phyloP scores from a whole-genome alignment of 1,140 invertebrate genomes.

The Drosophila athabasca region DNA sequence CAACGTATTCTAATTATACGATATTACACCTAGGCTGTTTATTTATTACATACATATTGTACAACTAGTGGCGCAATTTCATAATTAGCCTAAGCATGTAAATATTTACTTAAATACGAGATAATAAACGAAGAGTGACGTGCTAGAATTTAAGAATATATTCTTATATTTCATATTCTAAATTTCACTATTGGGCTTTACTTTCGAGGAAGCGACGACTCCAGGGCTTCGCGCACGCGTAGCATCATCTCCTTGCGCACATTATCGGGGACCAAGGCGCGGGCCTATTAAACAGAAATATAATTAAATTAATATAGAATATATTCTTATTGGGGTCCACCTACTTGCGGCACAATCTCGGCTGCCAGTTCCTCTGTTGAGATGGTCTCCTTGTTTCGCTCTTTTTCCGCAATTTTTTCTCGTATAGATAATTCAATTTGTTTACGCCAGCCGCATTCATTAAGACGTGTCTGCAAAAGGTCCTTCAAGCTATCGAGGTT shows the following conservation, averaged over 20 bases:
- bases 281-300: conserved; percentile 84
- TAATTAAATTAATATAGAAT: neutral
- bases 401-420: conserved; percentile 87
- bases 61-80: conserved; percentile 51
- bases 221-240: conserved; percentile 49
- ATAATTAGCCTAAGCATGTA: conserved; percentile 55
- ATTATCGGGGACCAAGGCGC: conserved; percentile 92
- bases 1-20: conserved; percentile 34
- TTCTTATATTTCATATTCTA: neutral
- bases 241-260: conserved; percentile 95
- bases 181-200: neutral
- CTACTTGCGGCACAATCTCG: conserved; percentile 88
- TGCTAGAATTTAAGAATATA: conserved; percentile 47
- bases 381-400: conserved; percentile 88
- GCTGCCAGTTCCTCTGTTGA: conserved; percentile 91
- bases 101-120: conserved; percentile 53
- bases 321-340: neutral
- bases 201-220: conserved; percentile 3
- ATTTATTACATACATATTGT: conserved; percentile 73
- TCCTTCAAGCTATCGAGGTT: conserved; percentile 87
- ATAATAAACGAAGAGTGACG: conserved; percentile 56
- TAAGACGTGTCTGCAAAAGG: conserved; percentile 89
- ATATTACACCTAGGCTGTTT: conserved; percentile 65
- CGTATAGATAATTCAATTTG: conserved; percentile 92
- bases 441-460: conserved; percentile 95